These are phyloP conservation scores for Oligia strigilis DNA, from an alignment of 2,888 invertebrate genomes.

Conservation along the genomic window DNA sequence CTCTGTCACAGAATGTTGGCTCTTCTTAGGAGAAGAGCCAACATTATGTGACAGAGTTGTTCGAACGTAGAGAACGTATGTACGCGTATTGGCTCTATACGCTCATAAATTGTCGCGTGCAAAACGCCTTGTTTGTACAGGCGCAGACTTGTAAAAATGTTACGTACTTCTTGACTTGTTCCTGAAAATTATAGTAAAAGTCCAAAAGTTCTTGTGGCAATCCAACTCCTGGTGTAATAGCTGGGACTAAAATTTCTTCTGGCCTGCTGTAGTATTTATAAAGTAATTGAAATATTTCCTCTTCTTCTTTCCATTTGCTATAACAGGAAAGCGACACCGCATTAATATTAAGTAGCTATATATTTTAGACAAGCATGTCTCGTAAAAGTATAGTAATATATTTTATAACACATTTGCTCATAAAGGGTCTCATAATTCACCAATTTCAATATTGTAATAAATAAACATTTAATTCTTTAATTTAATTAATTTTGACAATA, in stretches of 20 bases:
- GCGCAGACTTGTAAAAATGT: no score
- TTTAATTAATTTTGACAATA: no score
- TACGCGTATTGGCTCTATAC: not conserved
- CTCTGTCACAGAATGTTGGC: not conserved
- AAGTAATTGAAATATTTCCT: constrained; percentile 82
- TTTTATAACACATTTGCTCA: no score
- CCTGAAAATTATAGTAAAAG: constrained; percentile 78
- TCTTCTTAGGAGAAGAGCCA: not conserved
- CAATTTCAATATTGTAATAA: no score
- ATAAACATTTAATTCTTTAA: no score
- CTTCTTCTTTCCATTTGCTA: constrained; percentile 86
- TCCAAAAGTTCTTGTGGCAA: constrained; percentile 77
- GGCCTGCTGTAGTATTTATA: constrained; percentile 85
- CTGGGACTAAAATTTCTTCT: constrained; percentile 85
- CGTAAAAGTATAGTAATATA: not conserved
- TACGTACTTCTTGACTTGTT: constrained; percentile 78
- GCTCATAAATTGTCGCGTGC: not conserved
- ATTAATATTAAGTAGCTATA: not conserved
- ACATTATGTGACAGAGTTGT: not conserved
- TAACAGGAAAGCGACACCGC: not conserved
- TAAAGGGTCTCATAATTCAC: no score
- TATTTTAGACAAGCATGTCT: not conserved
- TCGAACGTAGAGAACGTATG: not conserved
- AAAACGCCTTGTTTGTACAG: not conserved
- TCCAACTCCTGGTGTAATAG: constrained; percentile 79